phyloP scores from a whole-genome alignment of 2,113 vertebrate genomes.

The Stegastes partitus region DNA sequence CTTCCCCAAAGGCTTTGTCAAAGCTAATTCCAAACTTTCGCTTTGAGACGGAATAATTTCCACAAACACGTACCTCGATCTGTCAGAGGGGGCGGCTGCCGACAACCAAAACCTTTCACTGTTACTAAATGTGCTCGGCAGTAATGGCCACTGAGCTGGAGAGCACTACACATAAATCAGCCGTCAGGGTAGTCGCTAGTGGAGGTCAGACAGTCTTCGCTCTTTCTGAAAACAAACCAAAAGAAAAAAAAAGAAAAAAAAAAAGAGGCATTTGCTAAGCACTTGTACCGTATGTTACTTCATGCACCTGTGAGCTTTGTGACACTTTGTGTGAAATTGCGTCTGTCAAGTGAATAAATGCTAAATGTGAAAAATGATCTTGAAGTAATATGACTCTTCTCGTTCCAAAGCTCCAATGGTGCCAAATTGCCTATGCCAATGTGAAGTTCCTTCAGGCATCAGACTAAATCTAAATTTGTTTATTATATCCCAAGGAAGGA shows the following conservation, averaged over 20 bases:
- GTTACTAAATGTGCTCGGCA: background rate
- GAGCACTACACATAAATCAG: slow-evolving; percentile 3
- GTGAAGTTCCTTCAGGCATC: background rate
- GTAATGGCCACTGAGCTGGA: background rate
- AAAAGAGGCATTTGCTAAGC: background rate
- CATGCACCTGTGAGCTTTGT: background rate
- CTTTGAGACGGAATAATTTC: background rate
- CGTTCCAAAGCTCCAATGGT: background rate
- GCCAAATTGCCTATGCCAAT: background rate
- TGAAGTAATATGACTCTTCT: background rate
- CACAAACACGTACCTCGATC: background rate
- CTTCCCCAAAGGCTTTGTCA: background rate
- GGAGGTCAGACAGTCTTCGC: slow-evolving; percentile 6
- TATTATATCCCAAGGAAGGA: background rate
- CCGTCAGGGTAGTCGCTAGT: background rate
- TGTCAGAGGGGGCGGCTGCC: background rate
- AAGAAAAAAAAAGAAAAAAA: background rate
- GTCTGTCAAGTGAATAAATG: background rate
- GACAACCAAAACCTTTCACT: background rate
- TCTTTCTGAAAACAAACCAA: background rate
- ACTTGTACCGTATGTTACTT: background rate
- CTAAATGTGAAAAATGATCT: background rate
- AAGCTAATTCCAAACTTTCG: background rate
- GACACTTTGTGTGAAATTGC: background rate
- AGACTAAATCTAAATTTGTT: background rate